A percentile compares a stretch with the other conserved stretches of the same genome.
phyloP scores from a whole-genome alignment of 2,113 vertebrate species.

The Alces alces region DNA sequence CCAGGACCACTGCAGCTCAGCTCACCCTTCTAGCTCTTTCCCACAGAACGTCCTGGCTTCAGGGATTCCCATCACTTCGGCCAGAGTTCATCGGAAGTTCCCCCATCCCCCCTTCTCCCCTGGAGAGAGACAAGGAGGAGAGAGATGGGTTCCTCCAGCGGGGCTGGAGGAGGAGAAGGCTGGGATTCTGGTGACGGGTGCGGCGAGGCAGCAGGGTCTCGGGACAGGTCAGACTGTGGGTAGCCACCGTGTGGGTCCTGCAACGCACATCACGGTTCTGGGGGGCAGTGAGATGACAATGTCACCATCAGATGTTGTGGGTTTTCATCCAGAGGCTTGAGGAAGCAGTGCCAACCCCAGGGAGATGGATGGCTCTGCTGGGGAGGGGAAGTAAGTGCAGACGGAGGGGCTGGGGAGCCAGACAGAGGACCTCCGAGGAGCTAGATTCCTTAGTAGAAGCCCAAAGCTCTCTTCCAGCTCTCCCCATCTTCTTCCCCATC shows the following conservation, averaged over 20 bases:
- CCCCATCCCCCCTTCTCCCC: neutral
- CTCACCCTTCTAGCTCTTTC: neutral
- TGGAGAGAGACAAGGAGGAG: neutral
- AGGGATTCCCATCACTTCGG: neutral
- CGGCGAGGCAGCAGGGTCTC: fast-evolving
- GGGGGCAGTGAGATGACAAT: neutral
- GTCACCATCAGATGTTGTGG: fast-evolving
- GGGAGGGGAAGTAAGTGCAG: fast-evolving
- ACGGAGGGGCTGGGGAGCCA: neutral
- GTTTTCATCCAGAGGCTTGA: neutral
- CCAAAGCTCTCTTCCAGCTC: neutral
- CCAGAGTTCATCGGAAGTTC: neutral
- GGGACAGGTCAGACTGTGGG: neutral
- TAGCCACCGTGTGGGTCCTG: neutral
- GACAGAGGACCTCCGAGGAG: neutral
- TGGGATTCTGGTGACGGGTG: neutral
- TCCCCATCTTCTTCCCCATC: neutral
- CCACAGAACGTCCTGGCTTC: neutral
- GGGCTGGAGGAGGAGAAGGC: neutral
- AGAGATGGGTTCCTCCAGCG: neutral
- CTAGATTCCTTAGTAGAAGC: neutral
- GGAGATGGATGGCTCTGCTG: neutral
- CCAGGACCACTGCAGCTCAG: neutral
- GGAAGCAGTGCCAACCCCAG: neutral
- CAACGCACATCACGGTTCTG: fast-evolving